These are phyloP conservation scores for Epistrophe eligans DNA, from an alignment of 2,888 invertebrate genomes.

Conservation along the genomic window DNA sequence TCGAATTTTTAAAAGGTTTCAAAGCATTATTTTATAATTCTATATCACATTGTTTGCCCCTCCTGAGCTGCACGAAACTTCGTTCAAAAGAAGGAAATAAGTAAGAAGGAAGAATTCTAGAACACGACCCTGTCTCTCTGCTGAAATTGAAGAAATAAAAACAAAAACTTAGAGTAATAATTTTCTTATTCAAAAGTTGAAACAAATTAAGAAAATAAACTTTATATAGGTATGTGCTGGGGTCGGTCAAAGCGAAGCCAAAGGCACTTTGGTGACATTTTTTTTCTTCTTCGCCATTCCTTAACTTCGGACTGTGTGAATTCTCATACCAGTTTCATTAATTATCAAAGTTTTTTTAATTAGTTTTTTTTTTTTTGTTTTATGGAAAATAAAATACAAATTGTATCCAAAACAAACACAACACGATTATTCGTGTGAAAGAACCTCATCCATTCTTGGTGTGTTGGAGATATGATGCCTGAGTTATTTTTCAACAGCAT, in stretches of 20 bases:
- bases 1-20: too few relatives aligned
- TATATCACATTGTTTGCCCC: too few relatives aligned
- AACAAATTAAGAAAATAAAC: constrained; percentile 35
- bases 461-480: not conserved
- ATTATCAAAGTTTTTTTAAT: constrained; percentile 63
- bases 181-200: constrained; percentile 15
- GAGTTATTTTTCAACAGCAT: constrained; percentile 24
- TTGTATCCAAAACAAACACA: not conserved
- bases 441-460: not conserved
- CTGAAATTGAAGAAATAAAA: not conserved
- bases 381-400: not conserved
- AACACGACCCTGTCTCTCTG: not conserved
- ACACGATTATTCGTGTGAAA: not conserved
- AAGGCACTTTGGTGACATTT: not conserved
- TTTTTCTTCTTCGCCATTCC: not conserved
- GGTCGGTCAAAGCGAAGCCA: not conserved
- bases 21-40: too few relatives aligned
- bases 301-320: constrained; percentile 4
- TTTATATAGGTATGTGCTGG: not conserved
- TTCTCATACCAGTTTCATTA: constrained; percentile 47
- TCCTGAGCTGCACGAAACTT: too few relatives aligned
- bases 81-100: too few relatives aligned
- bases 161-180: constrained; percentile 5
- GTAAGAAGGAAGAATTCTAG: too few relatives aligned
- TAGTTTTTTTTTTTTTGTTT: not conserved